Conservation (phyloP, 1,140 invertebrate genomes). For the Sitophilus oryzae region DNA sequence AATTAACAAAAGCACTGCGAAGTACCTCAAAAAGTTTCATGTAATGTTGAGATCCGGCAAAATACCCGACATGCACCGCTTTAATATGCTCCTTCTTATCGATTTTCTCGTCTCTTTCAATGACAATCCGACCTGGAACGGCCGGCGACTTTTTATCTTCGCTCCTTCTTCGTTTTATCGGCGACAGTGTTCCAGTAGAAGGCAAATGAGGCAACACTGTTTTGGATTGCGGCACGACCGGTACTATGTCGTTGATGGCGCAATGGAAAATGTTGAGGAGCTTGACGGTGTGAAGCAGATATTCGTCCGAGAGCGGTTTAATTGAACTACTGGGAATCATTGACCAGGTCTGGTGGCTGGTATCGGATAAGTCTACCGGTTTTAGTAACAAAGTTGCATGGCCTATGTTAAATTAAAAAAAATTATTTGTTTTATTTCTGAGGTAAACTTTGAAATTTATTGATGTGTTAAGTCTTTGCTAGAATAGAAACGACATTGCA, state of each 20-base stretch:
- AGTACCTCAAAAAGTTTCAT: constrained; percentile 71
- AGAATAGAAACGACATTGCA: too few relatives aligned
- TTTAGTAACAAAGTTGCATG: constrained; percentile 16
- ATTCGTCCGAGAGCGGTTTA: constrained; percentile 50
- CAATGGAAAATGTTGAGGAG: constrained; percentile 70
- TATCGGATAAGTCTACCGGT: constrained; percentile 18
- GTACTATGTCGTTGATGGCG: constrained; percentile 66
- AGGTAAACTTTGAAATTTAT: too few relatives aligned
- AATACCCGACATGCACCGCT: constrained; percentile 53
- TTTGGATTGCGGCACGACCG: constrained; percentile 54
- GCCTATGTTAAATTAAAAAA: constrained; percentile 9
- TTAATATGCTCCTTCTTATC: constrained; percentile 43
- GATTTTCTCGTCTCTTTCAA: constrained; percentile 36
- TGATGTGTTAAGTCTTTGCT: too few relatives aligned
- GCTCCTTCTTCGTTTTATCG: constrained; percentile 47
- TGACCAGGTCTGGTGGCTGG: constrained; percentile 44
- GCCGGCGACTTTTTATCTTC: constrained; percentile 24
- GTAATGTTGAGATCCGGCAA: constrained; percentile 66
- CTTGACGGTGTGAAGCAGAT: constrained; percentile 62
- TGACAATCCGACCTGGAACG: background rate
- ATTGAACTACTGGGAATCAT: constrained; percentile 49
- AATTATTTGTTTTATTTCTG: too few relatives aligned
- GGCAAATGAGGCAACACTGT: constrained; percentile 49
- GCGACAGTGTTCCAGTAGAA: constrained; percentile 44
- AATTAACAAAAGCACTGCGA: constrained; percentile 70